These are phyloP conservation scores for Vanacampus margaritifer DNA, from an alignment of 2,113 vertebrate genomes.

Conservation along the genomic window DNA sequence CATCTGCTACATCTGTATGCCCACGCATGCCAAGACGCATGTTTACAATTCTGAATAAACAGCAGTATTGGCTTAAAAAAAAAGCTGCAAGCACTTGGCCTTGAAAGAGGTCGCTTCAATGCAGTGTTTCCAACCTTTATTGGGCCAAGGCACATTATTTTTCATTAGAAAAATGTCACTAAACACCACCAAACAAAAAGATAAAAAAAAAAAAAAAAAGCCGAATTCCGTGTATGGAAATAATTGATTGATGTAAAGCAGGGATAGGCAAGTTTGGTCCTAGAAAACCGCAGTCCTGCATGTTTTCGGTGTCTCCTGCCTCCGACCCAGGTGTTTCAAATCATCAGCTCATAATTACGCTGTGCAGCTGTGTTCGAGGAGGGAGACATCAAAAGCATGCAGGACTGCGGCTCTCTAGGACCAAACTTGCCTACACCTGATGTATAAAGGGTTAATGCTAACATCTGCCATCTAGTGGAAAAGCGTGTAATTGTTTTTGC, in stretches of 20 bases:
- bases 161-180: not conserved
- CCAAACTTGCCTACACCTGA: too few relatives aligned
- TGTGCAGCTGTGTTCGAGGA: too few relatives aligned
- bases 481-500: not conserved
- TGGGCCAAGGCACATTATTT: not conserved
- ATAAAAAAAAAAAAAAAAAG: not conserved
- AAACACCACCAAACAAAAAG: not conserved
- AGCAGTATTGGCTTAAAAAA: not conserved
- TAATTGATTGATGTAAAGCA: too few relatives aligned
- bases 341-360: too few relatives aligned
- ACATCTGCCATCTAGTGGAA: not conserved
- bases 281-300: too few relatives aligned
- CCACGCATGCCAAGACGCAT: not conserved
- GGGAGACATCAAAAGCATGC: too few relatives aligned
- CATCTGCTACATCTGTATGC: constrained; percentile 8
- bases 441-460: not conserved
- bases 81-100: not conserved
- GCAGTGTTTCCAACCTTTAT: not conserved
- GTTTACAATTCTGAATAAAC: constrained; percentile 11
- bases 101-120: not conserved
- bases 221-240: not conserved
- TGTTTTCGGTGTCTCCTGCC: too few relatives aligned
- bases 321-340: too few relatives aligned
- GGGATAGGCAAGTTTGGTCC: too few relatives aligned
- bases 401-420: too few relatives aligned